Base-by-base conservation (phyloP, 1,140 invertebrate genomes). In the Heliconius himera region DNA sequence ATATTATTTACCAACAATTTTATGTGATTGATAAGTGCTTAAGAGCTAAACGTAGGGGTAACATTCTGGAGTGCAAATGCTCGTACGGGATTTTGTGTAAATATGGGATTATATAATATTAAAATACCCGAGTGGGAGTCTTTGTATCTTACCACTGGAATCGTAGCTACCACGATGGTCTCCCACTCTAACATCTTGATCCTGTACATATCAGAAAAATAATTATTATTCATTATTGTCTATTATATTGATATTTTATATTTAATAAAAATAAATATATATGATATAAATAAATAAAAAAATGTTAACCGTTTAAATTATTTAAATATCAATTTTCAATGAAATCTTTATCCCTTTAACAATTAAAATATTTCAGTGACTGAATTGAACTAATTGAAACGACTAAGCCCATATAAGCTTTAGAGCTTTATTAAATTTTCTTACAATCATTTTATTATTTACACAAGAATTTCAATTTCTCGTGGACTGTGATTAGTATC, bases 81-180 rank as follows among this genome's bases (percentile, higher is more conserved):
- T 70, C 41, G 56, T 76, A 74, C n/a, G 38, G 79, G 49, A 70
- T 51, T 41, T 70, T 22, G 79, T 77, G 74, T 75, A 73, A 26
- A 72, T 8, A 71, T 70, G 8, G 54, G 46, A 51, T n/a, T n/a
- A n/a, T n/a, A n/a, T n/a, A n/a, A n/a, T n/a, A 18, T 49, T 18
- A 77, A 38, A 70, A 29, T 60, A 60, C 9, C 20, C 56, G 9
- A 60, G 8, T 3, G 13, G 3, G 13, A 3, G 56, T 22, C 1
- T 60, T n/a, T 60, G 8, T 60, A 1, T 78, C 89, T 90, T 89
- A 93, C 91, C 91, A 74, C 71, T 85, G 46, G 89, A 87, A 77
- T 85, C 89, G 74, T 86, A 87, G 74, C 89, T 60, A 60, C n/a
- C 80, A 70, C 38, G 84, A 71, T 90, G 89, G 11, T 89, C 90